phyloP scores from a whole-genome alignment of 2,888 invertebrate species.

The Branchipolynoe longqiensis region DNA sequence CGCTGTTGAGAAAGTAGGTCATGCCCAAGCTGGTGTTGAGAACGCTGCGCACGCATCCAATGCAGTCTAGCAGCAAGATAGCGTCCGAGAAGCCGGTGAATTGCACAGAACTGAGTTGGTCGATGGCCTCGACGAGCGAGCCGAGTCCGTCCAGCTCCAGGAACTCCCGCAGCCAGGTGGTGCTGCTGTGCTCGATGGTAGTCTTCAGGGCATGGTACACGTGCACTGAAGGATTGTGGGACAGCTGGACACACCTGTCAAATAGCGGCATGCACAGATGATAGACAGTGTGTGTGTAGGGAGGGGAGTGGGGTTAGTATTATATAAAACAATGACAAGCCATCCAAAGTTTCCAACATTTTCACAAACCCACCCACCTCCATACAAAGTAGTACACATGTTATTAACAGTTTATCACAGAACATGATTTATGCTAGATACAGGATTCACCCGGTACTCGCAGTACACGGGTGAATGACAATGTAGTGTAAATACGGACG shows the following conservation, averaged over 20 bases:
- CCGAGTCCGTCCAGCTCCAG: slow-evolving; percentile 82
- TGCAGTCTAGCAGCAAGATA: slow-evolving; percentile 82
- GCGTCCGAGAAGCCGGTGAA: slow-evolving; percentile 81
- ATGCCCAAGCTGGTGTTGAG: slow-evolving; percentile 82
- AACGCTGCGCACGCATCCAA: slow-evolving; percentile 82
- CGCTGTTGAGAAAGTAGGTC: slow-evolving; percentile 80
- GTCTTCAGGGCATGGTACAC: slow-evolving; percentile 75
- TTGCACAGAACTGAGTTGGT: slow-evolving; percentile 74
- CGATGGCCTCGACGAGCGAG: slow-evolving; percentile 81
- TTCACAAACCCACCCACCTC: not conserved
- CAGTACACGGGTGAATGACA: too few relatives aligned
- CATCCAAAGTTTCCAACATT: not conserved
- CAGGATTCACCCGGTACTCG: too few relatives aligned
- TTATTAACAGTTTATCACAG: not conserved
- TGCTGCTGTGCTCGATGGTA: slow-evolving; percentile 73
- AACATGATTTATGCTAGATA: too few relatives aligned
- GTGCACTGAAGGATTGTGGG: slow-evolving; percentile 72
- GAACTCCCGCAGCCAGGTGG: slow-evolving; percentile 82
- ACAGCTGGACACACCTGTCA: slow-evolving; percentile 72
- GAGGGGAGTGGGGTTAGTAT: not conserved
- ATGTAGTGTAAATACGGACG: too few relatives aligned
- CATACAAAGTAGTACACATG: not conserved
- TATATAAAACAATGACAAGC: not conserved
- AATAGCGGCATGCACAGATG: not conserved
- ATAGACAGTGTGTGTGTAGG: not conserved